Evolutionary conservation across 2,888 invertebrate species (phyloP).

Genomic region (Drosophila meridiana): DNA sequence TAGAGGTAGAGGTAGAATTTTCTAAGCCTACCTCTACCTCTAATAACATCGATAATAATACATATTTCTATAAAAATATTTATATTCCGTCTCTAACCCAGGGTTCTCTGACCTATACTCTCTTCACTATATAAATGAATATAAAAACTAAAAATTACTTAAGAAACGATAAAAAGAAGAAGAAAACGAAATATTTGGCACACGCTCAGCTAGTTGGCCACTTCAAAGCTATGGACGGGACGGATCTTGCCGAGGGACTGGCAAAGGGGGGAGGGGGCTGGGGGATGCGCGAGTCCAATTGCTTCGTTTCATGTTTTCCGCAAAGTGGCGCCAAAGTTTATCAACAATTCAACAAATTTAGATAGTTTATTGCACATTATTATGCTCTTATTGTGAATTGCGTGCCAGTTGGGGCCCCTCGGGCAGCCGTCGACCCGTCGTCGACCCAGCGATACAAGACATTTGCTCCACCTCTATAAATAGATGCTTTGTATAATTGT

Average conservation of each 20-base stretch:
- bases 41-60: too few species aligned
- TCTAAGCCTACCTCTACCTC: too few species aligned
- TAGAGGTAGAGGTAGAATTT: too few species aligned
- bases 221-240: constrained; percentile 41
- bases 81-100: too few species aligned
- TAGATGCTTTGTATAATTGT: constrained; percentile 51
- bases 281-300: constrained; percentile 31
- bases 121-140: neutral
- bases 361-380: constrained; percentile 81
- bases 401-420: constrained; percentile 41
- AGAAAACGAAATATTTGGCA: constrained; percentile 26
- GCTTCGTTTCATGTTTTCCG: constrained; percentile 66
- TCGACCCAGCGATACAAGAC: constrained; percentile 35
- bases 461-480: constrained; percentile 49
- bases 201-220: constrained; percentile 26
- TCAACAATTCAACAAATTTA: constrained; percentile 82
- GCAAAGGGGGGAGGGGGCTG: rapidly evolving
- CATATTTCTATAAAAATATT: too few species aligned
- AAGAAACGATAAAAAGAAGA: neutral
- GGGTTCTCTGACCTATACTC: neutral
- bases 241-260: neutral
- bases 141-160: neutral
- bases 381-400: constrained; percentile 73
- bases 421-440: constrained; percentile 6
- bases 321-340: constrained; percentile 82